Evolutionary conservation across 2,113 vertebrate genomes (phyloP), one percentile per base, ranked within the genome.

Genomic region (Phaetusa simplex): DNA sequence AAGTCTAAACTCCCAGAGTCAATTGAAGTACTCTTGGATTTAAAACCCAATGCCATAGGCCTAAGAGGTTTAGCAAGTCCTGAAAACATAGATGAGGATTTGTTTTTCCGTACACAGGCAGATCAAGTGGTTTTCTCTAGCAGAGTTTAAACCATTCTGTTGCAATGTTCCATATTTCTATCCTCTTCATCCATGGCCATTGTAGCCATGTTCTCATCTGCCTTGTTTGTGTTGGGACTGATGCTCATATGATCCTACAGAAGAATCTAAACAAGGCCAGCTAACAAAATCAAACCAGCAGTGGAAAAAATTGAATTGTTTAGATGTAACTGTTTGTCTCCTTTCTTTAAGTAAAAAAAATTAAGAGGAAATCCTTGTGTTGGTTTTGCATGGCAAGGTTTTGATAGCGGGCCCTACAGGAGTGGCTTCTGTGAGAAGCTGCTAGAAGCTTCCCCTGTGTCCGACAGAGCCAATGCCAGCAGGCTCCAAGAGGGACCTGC

Each of bases 401-500:
- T 87, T 69, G 50, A 14, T 27, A 52, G 50, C 8, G 8, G 24
- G 23, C 8, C 4, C 26, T 78, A 38, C 52, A 42, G 45, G 14
- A 3, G 5, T 40, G 32, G 17, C 14, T 83, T 79, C 17, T 50
- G 14, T 56, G 12, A 62, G 36, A 73, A 87, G 23, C 2, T 73
- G 5, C 32, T 23, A 45, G 59, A 56, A 67, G 21, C 18, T 71
- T 81, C 56, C 50, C 15, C 40, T 12, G 6, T 26, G 11, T 50
- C 13, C 2, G 5, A 0, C 3, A 38, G 3, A 53, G 45, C 19
- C n/a, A 55, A 30, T 55, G 4, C 2, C 26, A 49, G 23, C 3
- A 0, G 0, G 6, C 62, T 45, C 38, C 38, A 43, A 43, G 30
- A 52, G 1, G 4, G 61, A 55, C 19, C 14, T 2, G 3, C 8